Percentiles rank a stretch among this genome's conserved stretches.
phyloP scores from a whole-genome alignment of 1,140 invertebrate species.

The Meloidogyne floridensis region DNA sequence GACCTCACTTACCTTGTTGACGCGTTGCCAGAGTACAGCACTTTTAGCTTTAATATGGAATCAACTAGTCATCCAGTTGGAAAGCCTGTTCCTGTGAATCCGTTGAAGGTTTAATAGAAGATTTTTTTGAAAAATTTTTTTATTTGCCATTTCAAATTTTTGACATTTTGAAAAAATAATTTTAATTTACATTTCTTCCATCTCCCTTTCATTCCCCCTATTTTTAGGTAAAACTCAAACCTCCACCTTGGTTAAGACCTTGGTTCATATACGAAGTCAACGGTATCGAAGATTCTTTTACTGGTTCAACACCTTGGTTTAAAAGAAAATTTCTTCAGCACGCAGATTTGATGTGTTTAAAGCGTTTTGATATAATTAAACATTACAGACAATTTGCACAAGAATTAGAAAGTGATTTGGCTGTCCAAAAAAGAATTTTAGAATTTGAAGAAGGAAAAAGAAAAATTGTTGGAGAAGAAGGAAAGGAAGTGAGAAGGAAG shows the following conservation, averaged over 20 bases:
- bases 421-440: conserved; percentile 52
- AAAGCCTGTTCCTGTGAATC: conserved; percentile 81
- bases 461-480: conserved; percentile 29
- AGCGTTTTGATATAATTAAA: conserved; percentile 59
- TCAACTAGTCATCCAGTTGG: conserved; percentile 77
- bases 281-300: conserved; percentile 62
- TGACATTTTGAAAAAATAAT: background rate
- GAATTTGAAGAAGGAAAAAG: conserved; percentile 52
- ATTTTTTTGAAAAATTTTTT: background rate
- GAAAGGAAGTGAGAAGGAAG: conserved; percentile 39
- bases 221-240: conserved; percentile 61
- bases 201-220: background rate
- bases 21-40: conserved; percentile 87
- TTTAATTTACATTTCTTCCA: background rate
- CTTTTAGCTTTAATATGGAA: conserved; percentile 89
- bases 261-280: conserved; percentile 57
- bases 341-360: conserved; percentile 50
- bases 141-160: background rate
- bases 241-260: conserved; percentile 60
- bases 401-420: conserved; percentile 51
- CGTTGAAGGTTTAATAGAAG: conserved; percentile 73
- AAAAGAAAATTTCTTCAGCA: conserved; percentile 57
- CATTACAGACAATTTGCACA: conserved; percentile 54
- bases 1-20: conserved; percentile 87
- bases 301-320: conserved; percentile 55